Conservation (phyloP, 2,113 vertebrate species). For the Papio anubis region DNA sequence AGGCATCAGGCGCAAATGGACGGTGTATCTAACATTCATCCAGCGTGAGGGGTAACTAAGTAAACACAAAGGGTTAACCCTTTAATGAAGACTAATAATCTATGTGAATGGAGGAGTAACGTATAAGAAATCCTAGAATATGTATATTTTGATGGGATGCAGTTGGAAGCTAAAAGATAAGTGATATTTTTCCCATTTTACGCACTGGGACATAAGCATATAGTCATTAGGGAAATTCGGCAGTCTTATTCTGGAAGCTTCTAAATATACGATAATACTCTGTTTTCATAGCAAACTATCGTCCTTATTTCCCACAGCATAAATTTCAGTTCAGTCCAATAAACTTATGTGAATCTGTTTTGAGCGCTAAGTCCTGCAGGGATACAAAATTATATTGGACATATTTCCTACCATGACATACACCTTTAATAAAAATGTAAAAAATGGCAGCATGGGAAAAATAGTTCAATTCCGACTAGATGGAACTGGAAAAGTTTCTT, state of each 20-base stretch:
- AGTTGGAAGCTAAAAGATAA: neutral
- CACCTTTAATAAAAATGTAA: slow-evolving; percentile 25
- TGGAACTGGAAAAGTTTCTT: neutral
- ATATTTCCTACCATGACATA: slow-evolving; percentile 11
- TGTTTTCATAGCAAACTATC: slow-evolving; percentile 37
- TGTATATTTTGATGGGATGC: neutral
- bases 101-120: neutral
- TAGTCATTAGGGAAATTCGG: neutral
- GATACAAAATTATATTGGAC: neutral
- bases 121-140: neutral
- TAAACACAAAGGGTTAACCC: neutral
- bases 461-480: neutral
- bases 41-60: neutral
- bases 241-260: neutral
- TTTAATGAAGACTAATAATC: neutral
- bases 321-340: slow-evolving; percentile 18
- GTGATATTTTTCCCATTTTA: neutral
- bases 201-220: neutral
- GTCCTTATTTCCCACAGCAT: slow-evolving; percentile 48
- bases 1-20: neutral
- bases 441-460: neutral
- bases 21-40: neutral
- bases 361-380: neutral
- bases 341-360: slow-evolving; percentile 38
- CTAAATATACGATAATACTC: neutral